Percentiles rank a stretch among this genome's conserved stretches.
phyloP scores from a whole-genome alignment of 2,113 vertebrate species.

The Neogale vison region DNA sequence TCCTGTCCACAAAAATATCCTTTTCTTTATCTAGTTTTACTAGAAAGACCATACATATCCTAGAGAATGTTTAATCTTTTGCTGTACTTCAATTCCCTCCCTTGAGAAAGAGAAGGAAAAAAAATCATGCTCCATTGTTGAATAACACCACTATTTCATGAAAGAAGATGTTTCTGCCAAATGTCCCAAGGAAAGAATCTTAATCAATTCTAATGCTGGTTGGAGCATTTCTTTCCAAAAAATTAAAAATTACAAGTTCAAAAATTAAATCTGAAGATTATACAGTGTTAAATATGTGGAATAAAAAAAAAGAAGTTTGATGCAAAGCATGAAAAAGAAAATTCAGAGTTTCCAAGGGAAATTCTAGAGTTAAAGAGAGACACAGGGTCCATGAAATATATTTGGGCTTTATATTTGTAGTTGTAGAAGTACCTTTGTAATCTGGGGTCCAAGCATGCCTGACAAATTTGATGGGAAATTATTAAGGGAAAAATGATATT shows the following conservation, averaged over 20 bases:
- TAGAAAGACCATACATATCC: not conserved
- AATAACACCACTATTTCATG: not conserved
- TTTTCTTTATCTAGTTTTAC: conserved; percentile 25
- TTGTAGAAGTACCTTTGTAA: not conserved
- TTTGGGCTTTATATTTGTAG: not conserved
- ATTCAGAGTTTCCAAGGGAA: not conserved
- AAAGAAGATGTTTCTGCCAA: not conserved
- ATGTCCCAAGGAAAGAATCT: conserved; percentile 7
- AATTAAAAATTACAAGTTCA: conserved; percentile 31
- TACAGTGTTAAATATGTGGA: not conserved
- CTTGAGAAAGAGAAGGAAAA: not conserved
- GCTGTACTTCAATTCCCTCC: conserved; percentile 11
- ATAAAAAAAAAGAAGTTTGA: not conserved
- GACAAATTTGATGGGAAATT: not conserved
- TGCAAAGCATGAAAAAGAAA: not conserved
- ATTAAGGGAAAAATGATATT: not conserved
- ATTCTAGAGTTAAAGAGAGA: not conserved
- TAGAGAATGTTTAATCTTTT: conserved; percentile 29
- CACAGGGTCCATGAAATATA: not conserved
- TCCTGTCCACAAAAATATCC: not conserved
- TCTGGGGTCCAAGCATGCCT: not conserved
- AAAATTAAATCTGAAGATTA: conserved; percentile 26
- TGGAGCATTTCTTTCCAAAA: not conserved
- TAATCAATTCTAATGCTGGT: not conserved
- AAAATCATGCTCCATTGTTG: not conserved